These are phyloP conservation scores for Taurulus bubalis DNA, from an alignment of 2,113 vertebrate genomes.

Conservation along the genomic window DNA sequence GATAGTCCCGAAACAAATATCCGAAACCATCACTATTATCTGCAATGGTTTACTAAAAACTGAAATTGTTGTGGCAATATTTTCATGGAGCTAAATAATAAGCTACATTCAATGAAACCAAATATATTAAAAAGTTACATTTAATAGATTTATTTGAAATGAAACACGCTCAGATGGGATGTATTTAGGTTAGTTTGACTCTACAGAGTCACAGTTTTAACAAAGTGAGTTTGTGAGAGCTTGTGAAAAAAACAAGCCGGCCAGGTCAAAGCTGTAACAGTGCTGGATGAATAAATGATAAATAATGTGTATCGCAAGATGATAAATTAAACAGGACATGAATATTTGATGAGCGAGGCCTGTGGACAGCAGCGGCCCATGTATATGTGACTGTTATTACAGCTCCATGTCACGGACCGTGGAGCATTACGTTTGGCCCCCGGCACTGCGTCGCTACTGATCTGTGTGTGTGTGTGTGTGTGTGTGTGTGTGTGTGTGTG, in stretches of 20 bases:
- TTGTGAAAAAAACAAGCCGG: slow-evolving; percentile 32
- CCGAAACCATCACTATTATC: slow-evolving; percentile 18
- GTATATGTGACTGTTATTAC: slow-evolving; percentile 64
- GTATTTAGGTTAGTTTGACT: slow-evolving; percentile 58
- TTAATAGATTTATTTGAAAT: slow-evolving; percentile 44
- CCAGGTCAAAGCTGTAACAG: slow-evolving; percentile 57
- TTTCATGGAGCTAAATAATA: slow-evolving; percentile 25
- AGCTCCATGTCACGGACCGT: slow-evolving; percentile 36
- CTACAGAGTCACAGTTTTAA: slow-evolving; percentile 48
- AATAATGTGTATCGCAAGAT: slow-evolving; percentile 60
- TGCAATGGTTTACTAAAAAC: slow-evolving; percentile 9
- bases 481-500: slow-evolving; percentile 11
- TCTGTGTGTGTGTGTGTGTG: slow-evolving; percentile 10
- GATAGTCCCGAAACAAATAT: slow-evolving; percentile 27
- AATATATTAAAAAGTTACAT: slow-evolving; percentile 26
- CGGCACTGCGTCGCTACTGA: neutral
- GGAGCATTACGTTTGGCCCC: slow-evolving; percentile 21
- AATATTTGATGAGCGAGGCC: slow-evolving; percentile 71
- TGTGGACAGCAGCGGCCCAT: slow-evolving; percentile 35
- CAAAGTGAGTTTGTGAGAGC: slow-evolving; percentile 14
- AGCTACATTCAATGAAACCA: slow-evolving; percentile 26
- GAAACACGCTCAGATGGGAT: slow-evolving; percentile 43
- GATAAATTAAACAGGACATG: slow-evolving; percentile 69
- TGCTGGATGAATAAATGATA: slow-evolving; percentile 70
- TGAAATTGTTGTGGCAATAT: neutral